These are phyloP conservation scores for Mesorhabditis spiculigera DNA, from an alignment of 2,888 invertebrate genomes.

Conservation along the genomic window DNA sequence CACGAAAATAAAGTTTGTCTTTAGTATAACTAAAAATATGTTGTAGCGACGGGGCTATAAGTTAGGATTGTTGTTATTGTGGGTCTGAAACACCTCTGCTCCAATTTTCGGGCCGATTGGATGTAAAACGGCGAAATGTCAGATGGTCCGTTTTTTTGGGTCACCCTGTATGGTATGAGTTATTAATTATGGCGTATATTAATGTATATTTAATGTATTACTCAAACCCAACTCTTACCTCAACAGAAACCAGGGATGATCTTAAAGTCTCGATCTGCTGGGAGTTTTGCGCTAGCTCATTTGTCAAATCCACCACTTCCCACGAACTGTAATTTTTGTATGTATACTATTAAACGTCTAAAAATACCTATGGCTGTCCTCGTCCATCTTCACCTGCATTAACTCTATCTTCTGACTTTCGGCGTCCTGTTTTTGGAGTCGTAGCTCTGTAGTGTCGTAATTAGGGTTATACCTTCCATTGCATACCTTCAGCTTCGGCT, in stretches of 20 bases:
- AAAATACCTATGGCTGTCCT: conserved; percentile 2
- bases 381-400: conserved; percentile 2
- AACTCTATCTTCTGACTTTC: background rate
- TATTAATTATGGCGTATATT: too few relatives aligned
- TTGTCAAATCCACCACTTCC: background rate
- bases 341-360: background rate
- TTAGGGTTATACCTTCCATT: background rate
- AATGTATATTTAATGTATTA: too few relatives aligned
- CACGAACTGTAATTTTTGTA: background rate
- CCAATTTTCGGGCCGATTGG: too few relatives aligned
- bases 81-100: too few relatives aligned
- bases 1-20: too few relatives aligned
- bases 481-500: background rate
- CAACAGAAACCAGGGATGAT: background rate
- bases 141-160: too few relatives aligned
- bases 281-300: background rate
- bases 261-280: background rate
- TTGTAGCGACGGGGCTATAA: too few relatives aligned
- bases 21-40: too few relatives aligned
- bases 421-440: background rate
- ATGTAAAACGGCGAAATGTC: too few relatives aligned
- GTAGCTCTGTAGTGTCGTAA: background rate
- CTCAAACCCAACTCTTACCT: background rate
- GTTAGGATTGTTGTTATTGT: too few relatives aligned
- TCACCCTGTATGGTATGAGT: too few relatives aligned